phyloP scores from a whole-genome alignment of 2,113 vertebrate genomes.

The Ptilorrhoa leucosticta region DNA sequence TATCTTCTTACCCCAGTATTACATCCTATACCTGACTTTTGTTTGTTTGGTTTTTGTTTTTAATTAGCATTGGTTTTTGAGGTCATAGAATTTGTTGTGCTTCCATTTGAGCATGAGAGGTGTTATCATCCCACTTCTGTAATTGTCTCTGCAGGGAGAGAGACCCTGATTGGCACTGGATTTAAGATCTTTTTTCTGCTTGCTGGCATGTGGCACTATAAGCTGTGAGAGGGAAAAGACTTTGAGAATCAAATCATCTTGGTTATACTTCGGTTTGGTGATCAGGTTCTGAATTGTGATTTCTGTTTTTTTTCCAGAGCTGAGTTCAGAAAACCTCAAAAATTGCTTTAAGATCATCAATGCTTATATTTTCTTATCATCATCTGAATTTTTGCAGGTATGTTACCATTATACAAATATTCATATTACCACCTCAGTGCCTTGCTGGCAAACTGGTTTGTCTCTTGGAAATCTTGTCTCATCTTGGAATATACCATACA shows the following conservation, averaged over 20 bases:
- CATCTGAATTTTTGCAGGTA: constrained; percentile 94
- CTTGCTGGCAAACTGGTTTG: not conserved
- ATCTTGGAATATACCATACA: not conserved
- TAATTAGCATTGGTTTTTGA: not conserved
- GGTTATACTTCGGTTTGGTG: not conserved
- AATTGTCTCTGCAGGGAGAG: not conserved
- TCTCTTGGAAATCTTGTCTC: no score
- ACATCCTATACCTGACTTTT: not conserved
- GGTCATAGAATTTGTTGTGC: not conserved
- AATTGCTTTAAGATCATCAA: constrained; percentile 97
- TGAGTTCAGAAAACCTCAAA: constrained; percentile 92
- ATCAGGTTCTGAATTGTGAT: not conserved
- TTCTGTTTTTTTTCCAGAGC: constrained; percentile 75
- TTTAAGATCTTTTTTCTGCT: not conserved
- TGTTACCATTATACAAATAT: not conserved
- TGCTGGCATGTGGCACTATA: not conserved
- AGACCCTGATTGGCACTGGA: not conserved
- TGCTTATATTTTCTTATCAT: constrained; percentile 90
- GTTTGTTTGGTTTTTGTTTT: not conserved
- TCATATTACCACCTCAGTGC: not conserved
- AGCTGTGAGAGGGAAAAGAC: not conserved
- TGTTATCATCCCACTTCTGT: not conserved
- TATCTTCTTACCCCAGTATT: not conserved
- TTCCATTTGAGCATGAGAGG: not conserved
- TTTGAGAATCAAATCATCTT: not conserved